These are phyloP conservation scores for Fukomys damarensis DNA, from an alignment of 2,113 vertebrate genomes.

Conservation along the genomic window DNA sequence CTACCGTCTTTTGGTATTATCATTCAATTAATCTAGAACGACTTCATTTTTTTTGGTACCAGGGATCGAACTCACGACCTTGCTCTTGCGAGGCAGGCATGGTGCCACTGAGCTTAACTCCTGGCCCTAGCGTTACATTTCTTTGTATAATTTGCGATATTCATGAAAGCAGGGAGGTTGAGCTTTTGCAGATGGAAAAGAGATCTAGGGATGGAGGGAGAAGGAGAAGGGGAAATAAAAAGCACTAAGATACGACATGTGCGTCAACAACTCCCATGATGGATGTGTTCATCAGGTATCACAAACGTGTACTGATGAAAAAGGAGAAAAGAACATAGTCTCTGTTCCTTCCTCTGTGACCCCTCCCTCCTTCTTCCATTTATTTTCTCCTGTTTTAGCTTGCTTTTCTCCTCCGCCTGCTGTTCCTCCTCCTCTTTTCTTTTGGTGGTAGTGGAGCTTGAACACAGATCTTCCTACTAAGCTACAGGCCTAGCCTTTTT, in stretches of 20 bases:
- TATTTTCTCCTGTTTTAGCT: background rate
- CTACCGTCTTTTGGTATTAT: background rate
- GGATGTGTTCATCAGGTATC: background rate
- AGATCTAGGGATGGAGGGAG: background rate
- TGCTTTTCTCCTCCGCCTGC: background rate
- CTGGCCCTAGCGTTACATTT: background rate
- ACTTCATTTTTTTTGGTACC: too few relatives aligned
- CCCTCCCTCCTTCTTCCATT: fast-evolving
- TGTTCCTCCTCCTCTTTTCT: background rate
- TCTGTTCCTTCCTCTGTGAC: too few relatives aligned
- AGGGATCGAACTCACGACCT: too few relatives aligned
- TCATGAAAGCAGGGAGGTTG: background rate
- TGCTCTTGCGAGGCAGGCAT: too few relatives aligned
- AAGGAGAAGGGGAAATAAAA: background rate
- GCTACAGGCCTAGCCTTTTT: background rate
- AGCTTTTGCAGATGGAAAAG: background rate
- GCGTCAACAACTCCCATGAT: background rate
- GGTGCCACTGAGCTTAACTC: too few relatives aligned
- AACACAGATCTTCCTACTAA: background rate
- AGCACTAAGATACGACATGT: background rate
- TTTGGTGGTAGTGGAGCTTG: background rate
- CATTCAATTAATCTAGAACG: background rate
- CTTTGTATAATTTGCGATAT: background rate
- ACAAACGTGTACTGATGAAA: background rate
- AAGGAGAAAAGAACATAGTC: too few relatives aligned